Evolutionary conservation across 2,888 invertebrate species (phyloP), one percentile per base, ranked within the genome.

Genomic region (Drosophila siamana): DNA sequence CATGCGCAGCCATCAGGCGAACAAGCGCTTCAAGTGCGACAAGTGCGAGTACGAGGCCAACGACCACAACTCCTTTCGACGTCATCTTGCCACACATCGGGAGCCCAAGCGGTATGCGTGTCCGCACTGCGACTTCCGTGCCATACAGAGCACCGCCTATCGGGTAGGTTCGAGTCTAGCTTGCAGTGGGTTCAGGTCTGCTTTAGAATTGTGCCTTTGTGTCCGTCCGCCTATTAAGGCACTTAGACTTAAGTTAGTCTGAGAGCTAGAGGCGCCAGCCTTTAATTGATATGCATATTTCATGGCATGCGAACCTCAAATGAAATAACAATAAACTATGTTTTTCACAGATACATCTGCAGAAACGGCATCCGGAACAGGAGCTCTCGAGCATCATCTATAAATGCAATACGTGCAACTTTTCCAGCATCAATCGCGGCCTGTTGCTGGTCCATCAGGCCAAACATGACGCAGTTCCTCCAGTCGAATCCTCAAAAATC

Each of bases 1-100:
- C 79, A 92, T 94, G 75, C 79, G 87, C 19, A 90, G 85, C 3
- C 91, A 92, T 30, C 88, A 90, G 65, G 70, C 78, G 22, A 78
- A 72, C n/a, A 89, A 89, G 47, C 90, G 96, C 0, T 97, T 96
- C 91, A 93, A 94, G 38, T 97, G 97, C 90, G 94, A 95, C 33
- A 92, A 93, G 50, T 97, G 97, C 91, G 93, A 93, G 4, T 97
- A 96, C 90, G 93, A 94, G 40, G 95, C 96, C 4, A 94, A 95
- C 2, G 97, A 97, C 90, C 97, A 97, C 92, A 97, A 97, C 91
- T 95, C 97, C 0, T 93, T 97, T 74, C 93, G 97, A 22, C 93
- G 97, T 1, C 97, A 97, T 91, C 95, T 95, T 82, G 91, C 88
- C 82, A 93, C 94, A 9, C 97, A 97, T 91, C 94, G 95, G 5